Conservation (phyloP, 2,797 vertebrate genomes). For the Miichthys miiuy region DNA sequence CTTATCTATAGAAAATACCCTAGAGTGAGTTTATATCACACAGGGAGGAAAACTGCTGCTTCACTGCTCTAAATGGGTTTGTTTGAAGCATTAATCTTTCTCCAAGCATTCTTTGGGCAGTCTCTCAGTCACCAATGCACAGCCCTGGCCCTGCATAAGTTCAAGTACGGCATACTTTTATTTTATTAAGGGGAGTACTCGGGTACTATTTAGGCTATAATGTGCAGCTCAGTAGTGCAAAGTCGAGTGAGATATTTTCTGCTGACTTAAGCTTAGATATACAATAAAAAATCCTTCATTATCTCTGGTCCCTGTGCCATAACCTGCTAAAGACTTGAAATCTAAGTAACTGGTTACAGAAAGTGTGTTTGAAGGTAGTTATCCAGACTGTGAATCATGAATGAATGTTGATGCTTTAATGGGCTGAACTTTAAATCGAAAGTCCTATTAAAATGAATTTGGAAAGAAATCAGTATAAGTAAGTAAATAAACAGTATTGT, state of each 20-base stretch:
- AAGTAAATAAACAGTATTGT: too few relatives aligned
- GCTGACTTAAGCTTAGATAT: slow-evolving; percentile 51
- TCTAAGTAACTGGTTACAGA: slow-evolving; percentile 11
- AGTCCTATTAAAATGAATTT: background rate
- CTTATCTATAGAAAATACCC: slow-evolving; percentile 61
- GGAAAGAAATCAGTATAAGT: background rate
- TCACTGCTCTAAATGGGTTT: slow-evolving; percentile 53
- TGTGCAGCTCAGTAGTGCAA: slow-evolving; percentile 36
- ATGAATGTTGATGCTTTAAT: slow-evolving; percentile 17
- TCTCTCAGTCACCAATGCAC: slow-evolving; percentile 50
- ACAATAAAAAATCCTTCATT: slow-evolving; percentile 35
- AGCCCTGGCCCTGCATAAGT: slow-evolving; percentile 40
- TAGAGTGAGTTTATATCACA: slow-evolving; percentile 48
- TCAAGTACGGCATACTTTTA: slow-evolving; percentile 43
- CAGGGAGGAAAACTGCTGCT: slow-evolving; percentile 49
- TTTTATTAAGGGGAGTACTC: slow-evolving; percentile 35
- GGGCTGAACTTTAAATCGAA: background rate
- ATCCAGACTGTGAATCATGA: slow-evolving; percentile 16
- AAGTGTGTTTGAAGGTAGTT: slow-evolving; percentile 23
- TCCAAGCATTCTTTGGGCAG: slow-evolving; percentile 44
- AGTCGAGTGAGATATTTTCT: slow-evolving; percentile 28
- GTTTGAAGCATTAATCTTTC: slow-evolving; percentile 59
- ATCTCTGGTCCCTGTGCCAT: slow-evolving; percentile 34
- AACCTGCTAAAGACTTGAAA: slow-evolving; percentile 26
- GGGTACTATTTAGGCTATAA: slow-evolving; percentile 36